Evolutionary conservation across 1,140 invertebrate species (phyloP).

Genomic region (Chlorops oryzae): DNA sequence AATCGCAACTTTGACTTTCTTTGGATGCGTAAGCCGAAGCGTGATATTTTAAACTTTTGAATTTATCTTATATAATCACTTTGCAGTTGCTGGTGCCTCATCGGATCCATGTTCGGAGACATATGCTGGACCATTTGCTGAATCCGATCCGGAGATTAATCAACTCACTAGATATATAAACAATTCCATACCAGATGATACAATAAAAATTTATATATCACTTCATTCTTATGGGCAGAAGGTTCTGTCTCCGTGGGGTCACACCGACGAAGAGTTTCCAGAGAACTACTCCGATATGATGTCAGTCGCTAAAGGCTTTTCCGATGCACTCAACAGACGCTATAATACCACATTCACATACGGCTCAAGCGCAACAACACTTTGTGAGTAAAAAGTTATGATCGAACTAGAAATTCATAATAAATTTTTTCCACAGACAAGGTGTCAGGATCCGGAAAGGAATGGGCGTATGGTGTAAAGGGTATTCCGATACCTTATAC

Average conservation of each 20-base stretch:
- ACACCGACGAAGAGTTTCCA: slow-evolving; percentile 45
- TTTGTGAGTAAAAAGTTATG: slow-evolving; percentile 45
- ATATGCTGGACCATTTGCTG: slow-evolving; percentile 53
- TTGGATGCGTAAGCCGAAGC: slow-evolving; percentile 54
- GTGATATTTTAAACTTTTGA: slow-evolving; percentile 2
- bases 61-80: background rate
- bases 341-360: slow-evolving; percentile 49
- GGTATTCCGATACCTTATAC: slow-evolving; percentile 65
- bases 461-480: slow-evolving; percentile 65
- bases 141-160: slow-evolving; percentile 58
- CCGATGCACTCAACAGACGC: slow-evolving; percentile 41
- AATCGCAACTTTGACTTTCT: slow-evolving; percentile 65
- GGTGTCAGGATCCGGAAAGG: slow-evolving; percentile 56
- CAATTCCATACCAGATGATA: slow-evolving; percentile 34
- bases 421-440: slow-evolving; percentile 38
- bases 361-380: slow-evolving; percentile 50
- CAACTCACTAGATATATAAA: slow-evolving; percentile 45
- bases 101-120: slow-evolving; percentile 52
- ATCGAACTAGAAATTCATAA: accelerated
- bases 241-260: slow-evolving; percentile 48
- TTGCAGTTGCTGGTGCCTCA: slow-evolving; percentile 50
- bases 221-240: slow-evolving; percentile 52
- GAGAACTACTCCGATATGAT: slow-evolving; percentile 52
- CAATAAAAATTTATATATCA: slow-evolving; percentile 49
- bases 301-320: slow-evolving; percentile 46